Percentiles rank a stretch among this genome's conserved stretches.
phyloP scores from a whole-genome alignment of 92 coral and sea anemone genomes.

The Micromussa lordhowensis region DNA sequence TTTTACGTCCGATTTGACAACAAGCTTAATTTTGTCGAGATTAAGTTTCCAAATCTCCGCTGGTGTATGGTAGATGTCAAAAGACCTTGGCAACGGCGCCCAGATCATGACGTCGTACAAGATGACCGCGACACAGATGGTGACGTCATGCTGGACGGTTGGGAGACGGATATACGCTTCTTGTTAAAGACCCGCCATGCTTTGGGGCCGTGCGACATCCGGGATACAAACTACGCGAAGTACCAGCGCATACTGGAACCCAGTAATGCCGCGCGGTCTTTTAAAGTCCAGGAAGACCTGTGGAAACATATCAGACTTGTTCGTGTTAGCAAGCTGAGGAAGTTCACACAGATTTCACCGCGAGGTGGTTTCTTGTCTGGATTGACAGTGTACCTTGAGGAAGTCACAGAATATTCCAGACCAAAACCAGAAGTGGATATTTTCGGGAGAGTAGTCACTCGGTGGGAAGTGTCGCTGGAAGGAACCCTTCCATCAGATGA shows the following conservation, averaged over 20 bases:
- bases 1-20: conserved; percentile 69
- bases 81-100: conserved; percentile 75
- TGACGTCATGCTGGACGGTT: conserved; percentile 69
- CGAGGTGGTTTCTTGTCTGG: neutral
- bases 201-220: conserved; percentile 66
- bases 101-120: neutral
- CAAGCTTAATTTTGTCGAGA: conserved; percentile 53
- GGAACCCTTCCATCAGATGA: conserved; percentile 64
- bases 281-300: conserved; percentile 71
- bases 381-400: conserved; percentile 57
- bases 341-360: conserved; percentile 22
- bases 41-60: conserved; percentile 79
- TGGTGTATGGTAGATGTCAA: conserved; percentile 94
- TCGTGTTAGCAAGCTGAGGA: conserved; percentile 69
- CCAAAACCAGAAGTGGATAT: conserved; percentile 59
- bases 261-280: conserved; percentile 1
- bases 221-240: conserved; percentile 74
- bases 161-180: conserved; percentile 88
- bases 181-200: conserved; percentile 84
- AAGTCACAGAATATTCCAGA: conserved; percentile 88
- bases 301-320: conserved; percentile 86
- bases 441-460: conserved; percentile 74
- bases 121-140: neutral
- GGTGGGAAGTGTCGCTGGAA: conserved; percentile 72
- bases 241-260: conserved; percentile 43